These are phyloP conservation scores for Conopomorpha cramerella DNA, from an alignment of 1,140 invertebrate genomes.

Conservation along the genomic window DNA sequence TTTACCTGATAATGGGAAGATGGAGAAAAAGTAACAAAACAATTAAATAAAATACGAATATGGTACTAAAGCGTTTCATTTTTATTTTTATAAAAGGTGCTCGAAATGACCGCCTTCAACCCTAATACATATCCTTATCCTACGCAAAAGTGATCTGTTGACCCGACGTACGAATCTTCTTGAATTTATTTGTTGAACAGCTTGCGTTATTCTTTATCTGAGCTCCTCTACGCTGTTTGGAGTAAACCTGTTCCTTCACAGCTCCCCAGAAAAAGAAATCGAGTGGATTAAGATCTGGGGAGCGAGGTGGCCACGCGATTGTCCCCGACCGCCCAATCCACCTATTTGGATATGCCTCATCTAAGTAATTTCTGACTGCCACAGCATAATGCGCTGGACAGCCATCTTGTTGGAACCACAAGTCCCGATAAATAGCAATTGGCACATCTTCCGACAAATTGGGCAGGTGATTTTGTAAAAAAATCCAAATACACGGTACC, in stretches of 20 bases:
- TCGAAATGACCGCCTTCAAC: no score
- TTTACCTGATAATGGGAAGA: no score
- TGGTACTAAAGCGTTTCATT: no score
- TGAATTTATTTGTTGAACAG: no score
- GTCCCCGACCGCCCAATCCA: constrained; percentile 13
- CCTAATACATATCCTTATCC: no score
- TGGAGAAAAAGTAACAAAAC: no score
- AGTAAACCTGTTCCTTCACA: constrained; percentile 14
- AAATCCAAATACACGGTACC: constrained; percentile 1
- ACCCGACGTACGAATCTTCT: no score
- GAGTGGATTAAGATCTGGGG: constrained; percentile 14
- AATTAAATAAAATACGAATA: no score
- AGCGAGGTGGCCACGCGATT: constrained; percentile 12
- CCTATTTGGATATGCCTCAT: constrained; percentile 7
- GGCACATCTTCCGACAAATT: constrained; percentile 5
- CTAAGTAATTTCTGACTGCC: constrained; percentile 7
- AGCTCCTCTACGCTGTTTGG: no score
- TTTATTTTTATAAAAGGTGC: no score
- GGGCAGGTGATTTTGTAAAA: constrained; percentile 4
- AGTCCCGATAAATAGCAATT: background rate
- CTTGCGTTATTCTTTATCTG: no score
- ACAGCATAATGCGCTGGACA: constrained; percentile 4
- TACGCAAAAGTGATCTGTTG: no score
- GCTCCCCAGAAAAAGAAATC: constrained; percentile 15
- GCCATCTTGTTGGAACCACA: constrained; percentile 1